A percentile compares a stretch with the other conserved stretches of the same genome.
Evolutionary conservation across 1,140 invertebrate genomes (phyloP).

Genomic region (Eufriesea mexicana): DNA sequence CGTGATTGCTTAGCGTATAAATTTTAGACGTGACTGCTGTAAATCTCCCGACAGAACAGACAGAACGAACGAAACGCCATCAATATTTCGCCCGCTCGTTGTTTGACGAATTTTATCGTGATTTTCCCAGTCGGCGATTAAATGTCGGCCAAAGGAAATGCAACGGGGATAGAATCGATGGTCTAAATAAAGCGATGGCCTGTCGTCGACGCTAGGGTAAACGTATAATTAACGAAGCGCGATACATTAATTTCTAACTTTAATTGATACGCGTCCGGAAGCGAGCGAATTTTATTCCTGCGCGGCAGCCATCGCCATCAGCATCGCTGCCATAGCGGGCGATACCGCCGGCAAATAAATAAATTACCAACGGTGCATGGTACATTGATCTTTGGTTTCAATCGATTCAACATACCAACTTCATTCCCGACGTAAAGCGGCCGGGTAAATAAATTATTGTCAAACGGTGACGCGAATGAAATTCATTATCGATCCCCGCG

Average conservation of each 20-base stretch:
- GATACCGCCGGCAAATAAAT: conserved; percentile 17
- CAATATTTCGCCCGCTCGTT: no score
- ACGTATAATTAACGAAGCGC: conserved; percentile 1
- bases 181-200: neutral
- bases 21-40: neutral
- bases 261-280: neutral
- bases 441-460: conserved; percentile 43
- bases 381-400: conserved; percentile 33
- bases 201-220: neutral
- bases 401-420: conserved; percentile 32
- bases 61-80: neutral
- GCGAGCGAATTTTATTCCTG: neutral
- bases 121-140: no score
- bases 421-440: conserved; percentile 3
- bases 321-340: no score
- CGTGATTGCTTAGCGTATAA: neutral
- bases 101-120: no score
- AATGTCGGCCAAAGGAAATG: no score
- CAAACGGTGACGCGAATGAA: conserved; percentile 28
- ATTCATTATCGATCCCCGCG: conserved; percentile 35
- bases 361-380: conserved; percentile 16
- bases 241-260: conserved; percentile 25
- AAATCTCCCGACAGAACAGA: neutral
- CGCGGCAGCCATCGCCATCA: fast-evolving
- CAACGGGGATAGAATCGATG: neutral